Evolutionary conservation across 2,113 vertebrate genomes (phyloP).

Genomic region (Spermophilus dauricus): DNA sequence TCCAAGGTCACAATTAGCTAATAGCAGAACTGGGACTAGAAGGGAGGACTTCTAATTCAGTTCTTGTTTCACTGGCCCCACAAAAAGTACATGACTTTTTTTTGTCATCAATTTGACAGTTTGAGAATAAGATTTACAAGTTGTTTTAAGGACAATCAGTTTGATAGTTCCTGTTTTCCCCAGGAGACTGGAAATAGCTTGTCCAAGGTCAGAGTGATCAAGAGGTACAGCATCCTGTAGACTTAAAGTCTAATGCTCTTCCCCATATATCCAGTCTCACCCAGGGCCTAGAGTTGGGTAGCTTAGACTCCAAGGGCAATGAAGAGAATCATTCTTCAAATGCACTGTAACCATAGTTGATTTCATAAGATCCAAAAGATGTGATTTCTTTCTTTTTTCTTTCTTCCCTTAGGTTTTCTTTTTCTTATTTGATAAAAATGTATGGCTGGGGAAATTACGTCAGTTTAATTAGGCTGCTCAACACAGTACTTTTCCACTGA

Average conservation of each 20-base stretch:
- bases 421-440: constrained; percentile 71
- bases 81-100: constrained; percentile 5
- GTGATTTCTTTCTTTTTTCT: constrained; percentile 72
- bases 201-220: constrained; percentile 23
- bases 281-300: neutral
- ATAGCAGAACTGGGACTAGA: neutral
- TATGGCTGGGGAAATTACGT: constrained; percentile 79
- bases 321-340: constrained; percentile 71
- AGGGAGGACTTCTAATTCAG: neutral
- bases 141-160: constrained; percentile 43
- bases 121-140: constrained; percentile 54
- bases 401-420: constrained; percentile 36
- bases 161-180: neutral
- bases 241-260: neutral
- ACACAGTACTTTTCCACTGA: constrained; percentile 90
- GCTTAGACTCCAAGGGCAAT: constrained; percentile 48
- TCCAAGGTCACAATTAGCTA: constrained; percentile 22
- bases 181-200: neutral
- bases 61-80: constrained; percentile 13
- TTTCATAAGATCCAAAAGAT: constrained; percentile 66
- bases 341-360: constrained; percentile 22
- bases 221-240: neutral
- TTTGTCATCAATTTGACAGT: constrained; percentile 45
- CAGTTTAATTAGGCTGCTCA: constrained; percentile 83
- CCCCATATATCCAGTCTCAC: neutral